These are phyloP conservation scores for Rallus crepitans DNA, from an alignment of 2,797 vertebrate genomes.

Conservation along the genomic window DNA sequence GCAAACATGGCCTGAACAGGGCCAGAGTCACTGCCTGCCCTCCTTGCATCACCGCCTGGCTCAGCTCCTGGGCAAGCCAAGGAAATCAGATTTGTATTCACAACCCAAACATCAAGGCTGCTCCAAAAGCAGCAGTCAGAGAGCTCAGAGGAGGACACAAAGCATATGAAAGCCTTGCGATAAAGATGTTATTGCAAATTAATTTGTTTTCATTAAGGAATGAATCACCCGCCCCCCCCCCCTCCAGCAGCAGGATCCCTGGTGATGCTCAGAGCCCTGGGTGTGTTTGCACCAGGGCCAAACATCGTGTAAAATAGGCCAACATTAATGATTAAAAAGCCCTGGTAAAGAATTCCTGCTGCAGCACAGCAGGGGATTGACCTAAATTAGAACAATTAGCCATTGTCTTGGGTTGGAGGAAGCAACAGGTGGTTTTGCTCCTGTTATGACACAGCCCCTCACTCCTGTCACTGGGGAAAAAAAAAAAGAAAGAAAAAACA, in stretches of 20 bases:
- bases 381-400: slow-evolving; percentile 63
- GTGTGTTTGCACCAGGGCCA: not conserved
- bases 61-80: fast-evolving
- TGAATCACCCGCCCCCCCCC: not conserved
- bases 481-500: not conserved
- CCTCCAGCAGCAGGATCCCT: not conserved
- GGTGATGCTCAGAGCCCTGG: not conserved
- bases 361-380: slow-evolving; percentile 19
- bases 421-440: not conserved
- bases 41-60: fast-evolving
- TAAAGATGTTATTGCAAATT: not conserved
- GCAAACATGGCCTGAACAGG: not conserved
- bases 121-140: not conserved
- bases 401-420: not conserved
- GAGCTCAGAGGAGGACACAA: not conserved
- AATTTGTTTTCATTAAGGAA: slow-evolving; percentile 29
- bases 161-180: not conserved
- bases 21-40: not conserved
- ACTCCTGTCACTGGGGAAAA: not conserved
- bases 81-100: not conserved
- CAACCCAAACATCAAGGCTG: not conserved
- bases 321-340: not conserved
- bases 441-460: not conserved
- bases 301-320: not conserved
- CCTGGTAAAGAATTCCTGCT: not conserved